Base-by-base conservation (phyloP, 2,113 vertebrate species). In the Ariopsis seemanni region DNA sequence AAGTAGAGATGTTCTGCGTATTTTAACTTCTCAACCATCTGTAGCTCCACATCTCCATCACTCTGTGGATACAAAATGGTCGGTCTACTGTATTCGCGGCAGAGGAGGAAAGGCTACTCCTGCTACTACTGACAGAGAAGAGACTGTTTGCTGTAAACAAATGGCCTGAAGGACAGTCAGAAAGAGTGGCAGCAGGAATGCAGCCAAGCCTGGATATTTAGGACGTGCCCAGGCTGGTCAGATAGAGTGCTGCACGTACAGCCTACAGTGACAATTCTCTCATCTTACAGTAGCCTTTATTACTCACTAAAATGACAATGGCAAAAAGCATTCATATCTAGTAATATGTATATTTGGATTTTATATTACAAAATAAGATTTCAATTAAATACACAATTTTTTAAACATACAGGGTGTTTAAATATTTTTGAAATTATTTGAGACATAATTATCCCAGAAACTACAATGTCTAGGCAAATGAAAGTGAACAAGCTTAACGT, bases 171-270 rank as follows among this genome's bases (percentile, higher is more conserved):
- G 87, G 88, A 85, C 53, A 14, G 83, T 83, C 85, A 74, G 82
- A 86, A 85, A 52, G 53, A n/a, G 62, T 42, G 83, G 81, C 60
- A n/a, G 52, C 57, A 88, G 86, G 77, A 86, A 79, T 83, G 89
- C 74, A 85, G 91, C 85, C 86, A 88, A 74, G 88, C 67, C 34
- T 88, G 69, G 83, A 89, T 86, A 85, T 83, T 55, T 88, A 62
- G 75, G 83, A 88, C 83, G 63, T 90, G 90, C 86, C 83, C 74
- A 67, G 78, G 82, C 87, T 18, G 34, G 89, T 67, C 84, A 75
- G 84, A 81, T 9, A 83, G 87, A 85, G 65, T 27, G 42, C 1
- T 17, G 62, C 63, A 89, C 14, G 52, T 74, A 80, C 48, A 85
- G 83, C 80, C 71, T 42, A 17, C 42, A 69, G 50, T 58, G 71